A percentile compares a stretch with the other conserved stretches of the same genome.
These are phyloP conservation scores for Saccostrea glomerata DNA, from an alignment of 1,140 invertebrate species.

Conservation along the genomic window DNA sequence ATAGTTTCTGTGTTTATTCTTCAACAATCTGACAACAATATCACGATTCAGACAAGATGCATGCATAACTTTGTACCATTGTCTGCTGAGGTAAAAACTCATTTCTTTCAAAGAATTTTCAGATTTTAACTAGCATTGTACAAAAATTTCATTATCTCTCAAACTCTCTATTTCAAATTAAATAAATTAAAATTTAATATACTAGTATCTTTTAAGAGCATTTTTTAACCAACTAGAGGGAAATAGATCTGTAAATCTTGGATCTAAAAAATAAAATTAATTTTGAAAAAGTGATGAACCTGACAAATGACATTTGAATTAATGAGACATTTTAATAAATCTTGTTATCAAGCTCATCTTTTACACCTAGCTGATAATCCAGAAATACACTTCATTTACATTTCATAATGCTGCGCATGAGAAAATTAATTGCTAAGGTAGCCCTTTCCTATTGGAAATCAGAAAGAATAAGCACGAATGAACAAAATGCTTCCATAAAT, in stretches of 20 bases:
- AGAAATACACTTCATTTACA: not conserved
- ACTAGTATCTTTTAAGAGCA: too few species aligned
- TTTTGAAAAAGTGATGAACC: too few species aligned
- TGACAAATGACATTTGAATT: not conserved
- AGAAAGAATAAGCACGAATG: not conserved
- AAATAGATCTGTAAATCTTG: too few species aligned
- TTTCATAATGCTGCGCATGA: not conserved
- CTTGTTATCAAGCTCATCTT: not conserved
- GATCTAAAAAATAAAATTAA: too few species aligned
- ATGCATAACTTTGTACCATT: not conserved
- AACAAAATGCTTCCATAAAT: not conserved
- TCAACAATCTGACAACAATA: not conserved
- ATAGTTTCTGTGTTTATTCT: not conserved
- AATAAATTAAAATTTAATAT: too few species aligned
- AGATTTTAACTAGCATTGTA: too few species aligned
- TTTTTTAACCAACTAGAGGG: too few species aligned
- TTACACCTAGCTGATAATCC: not conserved
- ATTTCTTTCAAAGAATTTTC: not conserved
- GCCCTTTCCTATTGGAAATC: not conserved
- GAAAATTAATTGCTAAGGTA: not conserved
- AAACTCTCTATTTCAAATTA: too few species aligned
- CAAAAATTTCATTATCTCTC: too few species aligned
- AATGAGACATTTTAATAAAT: not conserved
- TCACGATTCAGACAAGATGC: constrained; percentile 14
- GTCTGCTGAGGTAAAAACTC: not conserved